phyloP scores from a whole-genome alignment of 2,113 vertebrate species.

The Ploceus nigricollis region DNA sequence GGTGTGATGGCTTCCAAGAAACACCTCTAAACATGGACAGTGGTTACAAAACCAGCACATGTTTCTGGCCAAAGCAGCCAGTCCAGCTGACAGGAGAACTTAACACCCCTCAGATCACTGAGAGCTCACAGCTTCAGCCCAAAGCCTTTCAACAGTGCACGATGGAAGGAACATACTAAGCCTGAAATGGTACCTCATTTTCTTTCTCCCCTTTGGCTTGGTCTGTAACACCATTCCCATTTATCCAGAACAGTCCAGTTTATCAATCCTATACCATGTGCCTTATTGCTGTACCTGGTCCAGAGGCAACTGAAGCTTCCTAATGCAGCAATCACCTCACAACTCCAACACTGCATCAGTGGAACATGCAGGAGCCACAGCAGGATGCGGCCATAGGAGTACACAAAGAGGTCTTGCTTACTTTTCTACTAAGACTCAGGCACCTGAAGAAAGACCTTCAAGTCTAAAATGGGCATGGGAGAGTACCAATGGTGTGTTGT shows the following conservation, averaged over 20 bases:
- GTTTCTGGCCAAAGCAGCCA: background rate
- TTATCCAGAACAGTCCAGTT: background rate
- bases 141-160: background rate
- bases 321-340: background rate
- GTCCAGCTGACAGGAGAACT: background rate
- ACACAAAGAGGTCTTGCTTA: background rate
- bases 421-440: background rate
- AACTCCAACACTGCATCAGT: background rate
- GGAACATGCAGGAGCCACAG: background rate
- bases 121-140: background rate
- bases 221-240: background rate
- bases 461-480: background rate
- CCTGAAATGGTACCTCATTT: background rate
- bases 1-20: background rate
- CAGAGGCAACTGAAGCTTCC: background rate
- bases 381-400: accelerated
- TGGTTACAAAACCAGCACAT: background rate
- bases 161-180: background rate
- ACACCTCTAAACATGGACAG: background rate
- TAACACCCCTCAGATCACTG: accelerated
- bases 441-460: background rate
- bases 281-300: background rate
- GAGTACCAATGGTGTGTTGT: background rate
- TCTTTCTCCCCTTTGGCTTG: background rate
- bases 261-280: background rate